Conservation (phyloP, 2,888 invertebrate species). For the Brenthis daphne region DNA sequence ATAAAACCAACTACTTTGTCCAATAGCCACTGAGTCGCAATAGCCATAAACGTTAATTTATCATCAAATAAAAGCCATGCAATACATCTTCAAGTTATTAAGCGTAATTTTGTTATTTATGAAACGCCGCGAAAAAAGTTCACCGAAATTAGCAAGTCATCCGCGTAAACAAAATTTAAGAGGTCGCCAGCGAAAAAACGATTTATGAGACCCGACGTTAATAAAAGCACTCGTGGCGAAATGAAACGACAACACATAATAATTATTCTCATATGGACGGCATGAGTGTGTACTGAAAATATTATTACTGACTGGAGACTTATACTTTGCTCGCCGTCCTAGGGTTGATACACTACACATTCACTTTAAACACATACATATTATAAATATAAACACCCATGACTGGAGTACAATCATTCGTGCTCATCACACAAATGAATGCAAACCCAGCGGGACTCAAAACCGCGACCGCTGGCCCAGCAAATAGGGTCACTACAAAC, state of each 20-base stretch:
- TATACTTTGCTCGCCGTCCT: too few species aligned
- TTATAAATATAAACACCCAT: too few species aligned
- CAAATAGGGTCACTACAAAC: too few species aligned
- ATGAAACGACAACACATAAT: constrained; percentile 23
- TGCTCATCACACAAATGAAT: too few species aligned
- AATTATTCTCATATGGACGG: constrained; percentile 19
- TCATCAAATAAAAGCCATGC: constrained; percentile 5
- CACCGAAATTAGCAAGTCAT: constrained; percentile 30
- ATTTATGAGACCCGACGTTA: constrained; percentile 31
- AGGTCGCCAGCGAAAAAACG: constrained; percentile 31
- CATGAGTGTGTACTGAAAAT: constrained; percentile 1
- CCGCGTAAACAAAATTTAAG: constrained; percentile 37
- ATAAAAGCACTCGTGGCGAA: constrained; percentile 29
- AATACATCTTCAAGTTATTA: constrained; percentile 21
- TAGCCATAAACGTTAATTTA: constrained; percentile 12
- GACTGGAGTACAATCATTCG: too few species aligned
- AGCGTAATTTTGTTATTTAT: constrained; percentile 29
- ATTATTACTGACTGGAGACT: not conserved
- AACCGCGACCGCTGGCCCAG: too few species aligned
- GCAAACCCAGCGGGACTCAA: too few species aligned
- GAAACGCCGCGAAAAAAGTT: constrained; percentile 21
- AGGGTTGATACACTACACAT: too few species aligned
- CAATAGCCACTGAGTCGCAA: not conserved
- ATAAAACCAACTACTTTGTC: too few species aligned
- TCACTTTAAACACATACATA: too few species aligned